phyloP scores from a whole-genome alignment of 2,113 vertebrate genomes.

The Cyphomyrus discorhynchus region DNA sequence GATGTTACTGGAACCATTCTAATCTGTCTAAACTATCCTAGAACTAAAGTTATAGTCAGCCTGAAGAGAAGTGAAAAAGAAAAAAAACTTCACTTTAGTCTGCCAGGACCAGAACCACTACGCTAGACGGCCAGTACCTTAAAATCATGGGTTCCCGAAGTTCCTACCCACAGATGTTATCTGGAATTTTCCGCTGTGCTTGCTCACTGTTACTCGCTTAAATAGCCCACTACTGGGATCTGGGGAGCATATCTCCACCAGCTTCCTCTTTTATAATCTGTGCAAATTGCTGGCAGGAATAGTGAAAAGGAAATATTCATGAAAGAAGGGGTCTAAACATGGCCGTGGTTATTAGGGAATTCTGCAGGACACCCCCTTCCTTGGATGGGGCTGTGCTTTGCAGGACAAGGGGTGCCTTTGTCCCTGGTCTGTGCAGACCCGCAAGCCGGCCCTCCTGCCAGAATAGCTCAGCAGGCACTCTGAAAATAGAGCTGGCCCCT shows the following conservation, averaged over 20 bases:
- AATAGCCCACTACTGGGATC: neutral
- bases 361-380: constrained; percentile 50
- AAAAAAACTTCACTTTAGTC: neutral
- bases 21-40: neutral
- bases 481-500: constrained; percentile 64
- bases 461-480: constrained; percentile 61
- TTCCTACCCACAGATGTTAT: constrained; percentile 41
- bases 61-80: neutral
- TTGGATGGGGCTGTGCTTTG: constrained; percentile 54
- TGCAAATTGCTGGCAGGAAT: constrained; percentile 51
- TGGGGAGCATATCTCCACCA: constrained; percentile 34
- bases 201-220: neutral
- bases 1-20: neutral
- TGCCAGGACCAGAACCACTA: neutral
- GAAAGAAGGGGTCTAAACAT: constrained; percentile 52
- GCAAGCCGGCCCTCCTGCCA: constrained; percentile 53
- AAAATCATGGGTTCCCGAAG: neutral
- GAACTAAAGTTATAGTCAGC: neutral
- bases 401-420: constrained; percentile 78
- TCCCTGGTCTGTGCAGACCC: constrained; percentile 57
- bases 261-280: constrained; percentile 41
- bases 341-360: constrained; percentile 50
- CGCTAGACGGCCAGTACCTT: neutral
- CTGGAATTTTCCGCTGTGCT: constrained; percentile 40
- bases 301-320: constrained; percentile 43